Evolutionary conservation across 2,888 invertebrate species (phyloP).

Genomic region (Scaptomyza flava): DNA sequence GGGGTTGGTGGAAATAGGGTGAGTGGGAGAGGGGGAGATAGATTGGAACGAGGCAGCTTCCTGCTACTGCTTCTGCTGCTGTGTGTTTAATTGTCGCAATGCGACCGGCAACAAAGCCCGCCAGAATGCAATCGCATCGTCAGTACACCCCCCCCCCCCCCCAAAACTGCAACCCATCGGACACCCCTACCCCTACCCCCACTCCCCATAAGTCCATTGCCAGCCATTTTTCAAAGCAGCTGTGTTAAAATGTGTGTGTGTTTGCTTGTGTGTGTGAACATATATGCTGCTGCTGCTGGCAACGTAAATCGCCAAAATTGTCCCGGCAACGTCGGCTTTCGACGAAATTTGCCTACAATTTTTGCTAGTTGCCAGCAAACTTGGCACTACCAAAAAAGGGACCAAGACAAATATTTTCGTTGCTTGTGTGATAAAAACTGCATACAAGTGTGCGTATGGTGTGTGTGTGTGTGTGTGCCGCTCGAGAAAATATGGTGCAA

Average conservation of each 20-base stretch:
- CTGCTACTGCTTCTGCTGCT: constrained; percentile 30
- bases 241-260: constrained; percentile 26
- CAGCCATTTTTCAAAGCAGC: constrained; percentile 64
- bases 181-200: background rate
- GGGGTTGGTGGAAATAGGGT: too few relatives aligned
- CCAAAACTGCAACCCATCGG: background rate
- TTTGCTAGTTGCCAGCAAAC: constrained; percentile 57
- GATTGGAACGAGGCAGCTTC: background rate
- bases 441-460: constrained; percentile 27
- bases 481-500: constrained; percentile 63
- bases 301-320: constrained; percentile 73
- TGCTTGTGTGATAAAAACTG: constrained; percentile 63
- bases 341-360: constrained; percentile 73
- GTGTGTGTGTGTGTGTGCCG: constrained; percentile 24
- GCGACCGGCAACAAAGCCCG: constrained; percentile 59
- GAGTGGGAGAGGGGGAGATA: too few relatives aligned
- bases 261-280: background rate
- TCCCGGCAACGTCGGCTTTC: constrained; percentile 60
- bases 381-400: constrained; percentile 58
- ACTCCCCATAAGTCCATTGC: constrained; percentile 21
- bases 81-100: constrained; percentile 76
- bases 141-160: constrained; percentile 29
- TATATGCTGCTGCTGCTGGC: constrained; percentile 27
- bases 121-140: constrained; percentile 45
- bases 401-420: constrained; percentile 65